Conservation (phyloP, 2,888 invertebrate species). For the Meghimatium bilineatum region DNA sequence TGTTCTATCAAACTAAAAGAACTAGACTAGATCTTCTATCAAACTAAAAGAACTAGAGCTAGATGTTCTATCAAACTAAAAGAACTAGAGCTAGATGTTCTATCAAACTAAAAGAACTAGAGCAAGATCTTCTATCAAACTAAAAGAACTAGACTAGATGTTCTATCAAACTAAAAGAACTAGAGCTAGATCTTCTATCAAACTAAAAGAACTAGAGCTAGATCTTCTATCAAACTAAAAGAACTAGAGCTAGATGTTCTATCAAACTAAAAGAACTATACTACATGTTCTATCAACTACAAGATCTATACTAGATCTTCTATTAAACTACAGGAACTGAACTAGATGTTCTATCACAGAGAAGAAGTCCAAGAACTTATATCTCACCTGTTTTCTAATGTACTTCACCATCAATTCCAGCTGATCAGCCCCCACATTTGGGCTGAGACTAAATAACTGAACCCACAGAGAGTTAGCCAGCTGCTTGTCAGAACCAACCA, state of each 20-base stretch:
- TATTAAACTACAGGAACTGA: background rate
- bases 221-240: too few relatives aligned
- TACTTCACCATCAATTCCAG: slow-evolving; percentile 86
- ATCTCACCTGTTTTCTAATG: slow-evolving; percentile 83
- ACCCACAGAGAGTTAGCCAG: slow-evolving; percentile 90
- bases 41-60: too few relatives aligned
- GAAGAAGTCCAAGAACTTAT: background rate
- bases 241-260: background rate
- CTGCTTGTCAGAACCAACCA: slow-evolving; percentile 85
- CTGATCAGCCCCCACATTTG: slow-evolving; percentile 66
- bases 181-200: too few relatives aligned
- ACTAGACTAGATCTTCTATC: too few relatives aligned
- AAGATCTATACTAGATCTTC: background rate
- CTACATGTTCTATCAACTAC: background rate
- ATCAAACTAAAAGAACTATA: background rate
- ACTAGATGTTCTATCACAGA: background rate
- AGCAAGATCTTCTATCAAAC: too few relatives aligned
- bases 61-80: too few relatives aligned
- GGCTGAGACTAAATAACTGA: slow-evolving; percentile 84
- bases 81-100: too few relatives aligned
- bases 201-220: too few relatives aligned
- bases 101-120: too few relatives aligned
- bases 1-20: too few relatives aligned
- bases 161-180: too few relatives aligned
- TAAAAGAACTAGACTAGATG: too few relatives aligned